phyloP scores from a whole-genome alignment of 1,140 invertebrate genomes.

The Halesus radiatus region DNA sequence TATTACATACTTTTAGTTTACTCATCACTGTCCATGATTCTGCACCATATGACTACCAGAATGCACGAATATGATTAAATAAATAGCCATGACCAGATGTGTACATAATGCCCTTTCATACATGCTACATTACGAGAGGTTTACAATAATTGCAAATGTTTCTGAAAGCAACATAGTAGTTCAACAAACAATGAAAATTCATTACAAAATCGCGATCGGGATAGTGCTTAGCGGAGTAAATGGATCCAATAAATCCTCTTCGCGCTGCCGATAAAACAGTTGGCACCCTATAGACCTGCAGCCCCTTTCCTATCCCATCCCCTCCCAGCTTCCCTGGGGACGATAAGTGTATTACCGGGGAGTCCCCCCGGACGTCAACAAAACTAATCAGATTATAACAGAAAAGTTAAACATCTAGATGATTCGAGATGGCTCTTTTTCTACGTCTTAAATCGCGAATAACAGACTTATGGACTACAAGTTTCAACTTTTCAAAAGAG shows the following conservation, averaged over 20 bases:
- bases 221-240: slow-evolving; percentile 43
- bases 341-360: slow-evolving; percentile 45
- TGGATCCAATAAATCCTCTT: slow-evolving; percentile 49
- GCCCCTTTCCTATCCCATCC: too few species aligned
- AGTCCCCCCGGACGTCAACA: slow-evolving; percentile 45
- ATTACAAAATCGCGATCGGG: slow-evolving; percentile 38
- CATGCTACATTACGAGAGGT: too few species aligned
- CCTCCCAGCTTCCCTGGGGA: slow-evolving; percentile 1
- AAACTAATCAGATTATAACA: slow-evolving; percentile 51
- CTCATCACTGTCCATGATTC: too few species aligned
- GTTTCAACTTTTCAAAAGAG: not conserved
- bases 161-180: too few species aligned
- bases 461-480: not conserved
- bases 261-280: slow-evolving; percentile 38
- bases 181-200: slow-evolving; percentile 32
- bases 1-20: too few species aligned
- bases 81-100: too few species aligned
- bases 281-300: slow-evolving; percentile 23
- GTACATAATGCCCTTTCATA: too few species aligned
- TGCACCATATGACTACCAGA: too few species aligned
- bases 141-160: too few species aligned
- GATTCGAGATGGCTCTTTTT: not conserved
- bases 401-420: slow-evolving; percentile 18
- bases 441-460: slow-evolving; percentile 8
- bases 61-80: too few species aligned